A percentile compares a stretch with the other conserved stretches of the same genome.
These are phyloP conservation scores for Oryzias curvinotus DNA, from an alignment of 2,113 vertebrate genomes.

Conservation along the genomic window DNA sequence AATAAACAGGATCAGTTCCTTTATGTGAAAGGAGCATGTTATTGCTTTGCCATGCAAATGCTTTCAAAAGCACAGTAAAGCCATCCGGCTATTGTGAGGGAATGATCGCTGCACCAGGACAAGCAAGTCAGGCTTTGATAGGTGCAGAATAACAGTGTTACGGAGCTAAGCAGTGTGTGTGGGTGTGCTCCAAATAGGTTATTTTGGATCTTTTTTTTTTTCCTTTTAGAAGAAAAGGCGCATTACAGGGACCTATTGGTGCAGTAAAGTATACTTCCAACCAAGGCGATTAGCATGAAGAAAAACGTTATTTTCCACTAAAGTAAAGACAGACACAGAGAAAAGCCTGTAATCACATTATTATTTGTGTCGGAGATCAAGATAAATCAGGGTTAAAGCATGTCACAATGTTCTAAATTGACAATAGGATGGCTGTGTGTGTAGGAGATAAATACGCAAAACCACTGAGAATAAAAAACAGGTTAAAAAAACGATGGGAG, in stretches of 20 bases:
- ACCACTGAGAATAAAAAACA: conserved; percentile 30
- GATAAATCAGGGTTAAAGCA: conserved; percentile 78
- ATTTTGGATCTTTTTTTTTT: conserved; percentile 62
- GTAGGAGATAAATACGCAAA: conserved; percentile 39
- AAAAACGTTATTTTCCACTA: conserved; percentile 76
- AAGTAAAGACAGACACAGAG: conserved; percentile 56
- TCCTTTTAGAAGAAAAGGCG: conserved; percentile 74
- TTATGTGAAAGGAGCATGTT: conserved; percentile 73
- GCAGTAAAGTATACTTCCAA: conserved; percentile 70
- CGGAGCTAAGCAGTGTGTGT: conserved; percentile 71
- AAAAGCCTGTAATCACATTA: conserved; percentile 80
- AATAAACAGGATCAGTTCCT: conserved; percentile 67
- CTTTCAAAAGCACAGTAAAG: conserved; percentile 74
- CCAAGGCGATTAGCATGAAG: conserved; percentile 81
- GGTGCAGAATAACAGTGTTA: conserved; percentile 69
- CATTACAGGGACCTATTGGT: conserved; percentile 73
- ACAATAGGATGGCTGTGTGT: conserved; percentile 57
- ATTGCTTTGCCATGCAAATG: conserved; percentile 79
- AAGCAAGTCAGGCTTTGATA: conserved; percentile 71
- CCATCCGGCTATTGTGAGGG: conserved; percentile 70
- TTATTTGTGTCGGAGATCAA: conserved; percentile 77
- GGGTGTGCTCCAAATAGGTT: conserved; percentile 81
- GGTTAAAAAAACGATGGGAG: neutral
- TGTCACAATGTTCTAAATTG: conserved; percentile 60
- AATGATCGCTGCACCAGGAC: conserved; percentile 64